Conservation (phyloP, 2,888 invertebrate species). For the Drosophila histrio region DNA sequence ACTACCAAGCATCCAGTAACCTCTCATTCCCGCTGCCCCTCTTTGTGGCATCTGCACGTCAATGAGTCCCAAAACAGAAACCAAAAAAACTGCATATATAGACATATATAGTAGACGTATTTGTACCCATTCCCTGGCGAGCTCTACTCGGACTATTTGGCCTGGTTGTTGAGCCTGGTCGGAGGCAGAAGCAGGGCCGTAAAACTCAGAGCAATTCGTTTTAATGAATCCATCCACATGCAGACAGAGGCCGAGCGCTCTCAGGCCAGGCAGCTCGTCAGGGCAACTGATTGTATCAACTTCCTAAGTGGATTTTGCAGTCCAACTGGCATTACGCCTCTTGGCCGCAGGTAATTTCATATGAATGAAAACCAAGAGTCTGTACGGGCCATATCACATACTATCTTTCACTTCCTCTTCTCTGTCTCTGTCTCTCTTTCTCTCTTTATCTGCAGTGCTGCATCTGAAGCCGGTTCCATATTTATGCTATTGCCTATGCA, state of each 20-base stretch:
- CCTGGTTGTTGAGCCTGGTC: constrained; percentile 34
- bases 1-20: constrained; percentile 31
- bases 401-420: background rate
- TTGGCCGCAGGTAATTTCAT: constrained; percentile 81
- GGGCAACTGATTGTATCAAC: constrained; percentile 79
- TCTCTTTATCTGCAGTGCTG: constrained; percentile 13
- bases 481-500: constrained; percentile 55
- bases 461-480: constrained; percentile 24
- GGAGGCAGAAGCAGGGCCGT: constrained; percentile 49
- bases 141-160: constrained; percentile 49
- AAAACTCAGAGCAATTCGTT: constrained; percentile 78
- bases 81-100: constrained; percentile 43
- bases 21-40: background rate
- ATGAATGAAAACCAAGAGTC: constrained; percentile 80
- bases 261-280: constrained; percentile 47
- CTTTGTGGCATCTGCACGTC: constrained; percentile 54
- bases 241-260: constrained; percentile 40
- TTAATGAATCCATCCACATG: constrained; percentile 80
- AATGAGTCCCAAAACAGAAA: constrained; percentile 73
- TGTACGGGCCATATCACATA: constrained; percentile 33
- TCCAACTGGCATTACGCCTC: constrained; percentile 80
- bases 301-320: constrained; percentile 80
- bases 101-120: constrained; percentile 19
- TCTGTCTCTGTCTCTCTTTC: background rate
- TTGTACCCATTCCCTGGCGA: constrained; percentile 45